Base-by-base conservation (phyloP, 2,113 vertebrate species). In the Rhodinocichla rosea region DNA sequence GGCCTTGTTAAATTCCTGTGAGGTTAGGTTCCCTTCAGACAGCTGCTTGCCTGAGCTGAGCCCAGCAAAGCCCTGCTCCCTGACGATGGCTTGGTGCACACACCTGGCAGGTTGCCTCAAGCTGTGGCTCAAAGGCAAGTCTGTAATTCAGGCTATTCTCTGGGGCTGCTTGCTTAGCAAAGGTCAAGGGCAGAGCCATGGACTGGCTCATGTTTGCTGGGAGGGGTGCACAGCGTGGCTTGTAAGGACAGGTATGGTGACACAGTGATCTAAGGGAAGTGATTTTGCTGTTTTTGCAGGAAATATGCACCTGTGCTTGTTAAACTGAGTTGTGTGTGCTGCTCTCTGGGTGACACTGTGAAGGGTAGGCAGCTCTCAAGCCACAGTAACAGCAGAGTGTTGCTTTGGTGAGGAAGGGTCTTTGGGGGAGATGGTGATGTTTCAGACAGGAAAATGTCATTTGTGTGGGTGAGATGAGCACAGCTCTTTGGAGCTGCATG, bases 171-270 rank as follows among this genome's bases (percentile, higher is more conserved):
- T 49, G 8, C 93, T 74, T 52, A 77, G 88, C 60, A 71, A 45
- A 93, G 84, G 89, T 83, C 56, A 73, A 95, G 84, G 92, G 44
- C 86, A 96, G 81, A 90, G 76, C 2, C 64, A 30, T 49, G 70
- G 75, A 22, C 21, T 10, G 89, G 77, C 35, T 94, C 20, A 0
- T 64, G 75, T 71, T 77, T 78, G 23, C 5, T 6, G 32, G 9
- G 27, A 13, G 26, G 12, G 13, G 67, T 7, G 40, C 15, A 2
- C 33, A 13, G 53, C 4, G 3, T 7, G 32, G 44, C 32, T 59
- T 44, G 1, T 5, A 15, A 32, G 50, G 63, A 27, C 57, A 47
- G 50, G 8, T 57, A 12, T 45, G 0, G 3, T 83, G 89, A 23
- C 49, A 44, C 35, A 13, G 62, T 2, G 6, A 17, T 47, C 35